Evolutionary conservation across 2,888 invertebrate species (phyloP).

Genomic region (Lasioglossum pauxillum): DNA sequence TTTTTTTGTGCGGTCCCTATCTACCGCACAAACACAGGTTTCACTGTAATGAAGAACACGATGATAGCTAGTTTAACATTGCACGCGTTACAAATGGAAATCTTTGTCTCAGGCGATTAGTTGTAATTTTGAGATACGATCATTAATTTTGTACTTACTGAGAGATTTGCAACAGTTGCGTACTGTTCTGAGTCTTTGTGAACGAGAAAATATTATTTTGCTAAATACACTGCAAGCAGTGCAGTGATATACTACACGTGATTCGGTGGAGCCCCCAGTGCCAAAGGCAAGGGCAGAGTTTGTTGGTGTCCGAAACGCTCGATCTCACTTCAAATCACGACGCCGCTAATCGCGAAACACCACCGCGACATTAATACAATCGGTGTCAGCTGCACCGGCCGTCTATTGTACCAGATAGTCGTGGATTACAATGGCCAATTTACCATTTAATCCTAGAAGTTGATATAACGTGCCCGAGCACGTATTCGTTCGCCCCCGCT

Average conservation of each 20-base stretch:
- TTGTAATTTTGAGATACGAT: too few species aligned
- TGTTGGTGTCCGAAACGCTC: conserved; percentile 22
- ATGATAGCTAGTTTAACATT: background rate
- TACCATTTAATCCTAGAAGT: conserved; percentile 65
- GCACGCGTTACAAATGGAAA: too few species aligned
- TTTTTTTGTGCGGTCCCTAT: too few species aligned
- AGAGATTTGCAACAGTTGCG: too few species aligned
- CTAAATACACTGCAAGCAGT: background rate
- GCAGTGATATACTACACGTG: background rate
- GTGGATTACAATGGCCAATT: conserved; percentile 65
- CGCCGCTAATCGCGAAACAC: conserved; percentile 48
- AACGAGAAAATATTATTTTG: background rate
- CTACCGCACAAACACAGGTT: too few species aligned
- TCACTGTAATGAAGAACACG: background rate
- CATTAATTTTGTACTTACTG: too few species aligned
- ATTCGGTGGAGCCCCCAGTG: background rate
- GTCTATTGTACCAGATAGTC: conserved; percentile 54
- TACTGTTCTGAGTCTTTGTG: background rate
- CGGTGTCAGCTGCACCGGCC: conserved; percentile 51
- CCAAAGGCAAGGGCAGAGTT: conserved; percentile 9
- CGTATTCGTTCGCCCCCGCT: conserved; percentile 43
- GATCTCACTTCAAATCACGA: conserved; percentile 39
- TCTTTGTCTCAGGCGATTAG: too few species aligned
- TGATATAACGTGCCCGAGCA: conserved; percentile 56
- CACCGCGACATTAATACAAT: conserved; percentile 64